A percentile compares a stretch with the other conserved stretches of the same genome.
These are phyloP conservation scores for Euphydryas editha DNA, from an alignment of 2,888 invertebrate genomes.

Conservation along the genomic window DNA sequence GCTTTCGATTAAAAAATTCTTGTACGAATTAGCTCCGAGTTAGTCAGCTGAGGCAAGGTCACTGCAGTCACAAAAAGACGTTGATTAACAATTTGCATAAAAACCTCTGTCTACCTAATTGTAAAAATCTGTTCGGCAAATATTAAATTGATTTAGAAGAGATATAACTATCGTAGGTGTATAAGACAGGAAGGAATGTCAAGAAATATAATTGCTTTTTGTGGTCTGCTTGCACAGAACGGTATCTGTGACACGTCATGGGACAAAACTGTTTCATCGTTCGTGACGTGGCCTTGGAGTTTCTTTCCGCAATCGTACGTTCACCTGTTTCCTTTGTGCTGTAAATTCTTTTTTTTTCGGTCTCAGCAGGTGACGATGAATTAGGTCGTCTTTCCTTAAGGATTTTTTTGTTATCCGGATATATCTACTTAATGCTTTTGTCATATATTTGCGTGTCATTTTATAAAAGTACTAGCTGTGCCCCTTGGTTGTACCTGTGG, in stretches of 20 bases:
- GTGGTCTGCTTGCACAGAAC: constrained; percentile 27
- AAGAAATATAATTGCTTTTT: constrained; percentile 34
- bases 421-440: not conserved
- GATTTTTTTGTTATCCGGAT: not conserved
- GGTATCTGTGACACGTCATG: constrained; percentile 55
- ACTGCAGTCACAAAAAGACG: constrained; percentile 35
- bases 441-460: not conserved
- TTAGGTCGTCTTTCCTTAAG: not conserved
- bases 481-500: too few relatives aligned
- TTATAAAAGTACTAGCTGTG: not conserved
- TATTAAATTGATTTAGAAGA: constrained; percentile 42
- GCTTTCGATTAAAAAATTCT: constrained; percentile 12
- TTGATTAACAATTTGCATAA: constrained; percentile 47
- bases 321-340: constrained; percentile 60
- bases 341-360: constrained; percentile 39
- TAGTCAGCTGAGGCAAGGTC: constrained; percentile 41
- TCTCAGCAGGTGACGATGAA: constrained; percentile 13
- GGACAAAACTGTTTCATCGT: constrained; percentile 66
- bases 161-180: constrained; percentile 24
- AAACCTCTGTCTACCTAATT: constrained; percentile 53
- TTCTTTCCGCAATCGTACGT: constrained; percentile 75
- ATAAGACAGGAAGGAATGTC: constrained; percentile 26
- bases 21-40: constrained; percentile 25
- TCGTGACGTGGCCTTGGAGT: constrained; percentile 58
- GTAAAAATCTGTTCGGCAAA: constrained; percentile 59